Conservation (phyloP, 2,113 vertebrate genomes). For the Himantopus leucocephalus region DNA sequence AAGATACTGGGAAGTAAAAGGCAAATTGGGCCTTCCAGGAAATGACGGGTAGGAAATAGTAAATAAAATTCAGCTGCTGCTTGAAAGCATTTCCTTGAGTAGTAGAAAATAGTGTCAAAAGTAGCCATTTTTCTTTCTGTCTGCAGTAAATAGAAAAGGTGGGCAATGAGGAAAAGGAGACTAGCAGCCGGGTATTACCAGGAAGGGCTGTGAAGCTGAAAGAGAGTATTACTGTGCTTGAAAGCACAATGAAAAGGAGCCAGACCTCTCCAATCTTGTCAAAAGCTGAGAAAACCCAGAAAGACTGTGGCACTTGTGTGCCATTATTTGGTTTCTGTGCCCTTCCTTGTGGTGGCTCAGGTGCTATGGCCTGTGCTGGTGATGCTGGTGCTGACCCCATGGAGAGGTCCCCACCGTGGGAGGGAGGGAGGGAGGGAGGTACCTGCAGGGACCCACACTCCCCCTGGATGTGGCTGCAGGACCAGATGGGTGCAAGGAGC, state of each 20-base stretch:
- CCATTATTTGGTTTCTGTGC: background rate
- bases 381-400: too few species aligned
- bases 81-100: background rate
- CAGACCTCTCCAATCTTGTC: background rate
- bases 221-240: background rate
- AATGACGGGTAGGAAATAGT: background rate
- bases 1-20: background rate
- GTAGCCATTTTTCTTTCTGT: background rate
- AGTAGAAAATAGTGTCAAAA: background rate
- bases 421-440: background rate
- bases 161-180: background rate
- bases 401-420: background rate
- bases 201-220: background rate
- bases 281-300: background rate
- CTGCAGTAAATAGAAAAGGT: background rate
- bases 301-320: background rate
- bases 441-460: rapidly evolving
- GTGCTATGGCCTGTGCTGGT: background rate
- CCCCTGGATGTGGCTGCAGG: background rate
- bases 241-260: background rate
- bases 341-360: background rate
- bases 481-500: background rate
- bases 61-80: background rate
- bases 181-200: background rate
- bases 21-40: background rate